Percentiles rank a stretch among this genome's conserved stretches.
Evolutionary conservation across 2,888 invertebrate genomes (phyloP).

Genomic region (Conomelus anceps): DNA sequence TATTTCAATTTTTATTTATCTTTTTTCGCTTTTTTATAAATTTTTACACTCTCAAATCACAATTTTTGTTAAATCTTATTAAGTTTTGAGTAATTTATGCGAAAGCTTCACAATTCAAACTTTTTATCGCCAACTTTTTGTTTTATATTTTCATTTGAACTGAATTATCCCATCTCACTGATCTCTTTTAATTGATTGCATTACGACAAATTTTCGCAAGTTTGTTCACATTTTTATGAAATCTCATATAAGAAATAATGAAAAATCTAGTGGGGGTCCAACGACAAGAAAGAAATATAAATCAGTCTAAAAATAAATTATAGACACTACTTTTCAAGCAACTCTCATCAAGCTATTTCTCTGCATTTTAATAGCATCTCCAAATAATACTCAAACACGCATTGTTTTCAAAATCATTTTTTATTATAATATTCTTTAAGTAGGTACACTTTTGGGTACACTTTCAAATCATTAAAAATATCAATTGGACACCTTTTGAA

Average conservation of each 20-base stretch:
- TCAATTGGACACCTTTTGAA: no score
- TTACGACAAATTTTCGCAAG: background rate
- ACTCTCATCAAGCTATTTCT: background rate
- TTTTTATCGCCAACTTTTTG: background rate
- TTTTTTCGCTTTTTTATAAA: background rate
- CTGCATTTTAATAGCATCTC: background rate
- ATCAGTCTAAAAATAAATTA: no score
- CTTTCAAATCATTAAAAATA: no score
- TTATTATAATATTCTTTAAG: no score
- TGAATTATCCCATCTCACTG: background rate
- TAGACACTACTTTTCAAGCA: background rate
- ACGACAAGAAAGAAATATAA: no score
- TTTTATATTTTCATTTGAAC: background rate
- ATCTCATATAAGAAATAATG: no score
- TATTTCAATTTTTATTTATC: conserved; percentile 15
- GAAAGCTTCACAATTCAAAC: background rate
- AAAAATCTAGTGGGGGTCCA: no score
- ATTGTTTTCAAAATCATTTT: no score
- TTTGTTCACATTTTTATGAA: background rate
- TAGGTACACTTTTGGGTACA: no score
- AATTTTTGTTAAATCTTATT: background rate
- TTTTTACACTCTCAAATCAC: background rate
- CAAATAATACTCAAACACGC: no score
- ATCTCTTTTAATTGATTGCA: background rate
- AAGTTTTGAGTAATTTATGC: background rate